Conservation (phyloP, 1,140 invertebrate genomes). For the Polypedilum pembai region DNA sequence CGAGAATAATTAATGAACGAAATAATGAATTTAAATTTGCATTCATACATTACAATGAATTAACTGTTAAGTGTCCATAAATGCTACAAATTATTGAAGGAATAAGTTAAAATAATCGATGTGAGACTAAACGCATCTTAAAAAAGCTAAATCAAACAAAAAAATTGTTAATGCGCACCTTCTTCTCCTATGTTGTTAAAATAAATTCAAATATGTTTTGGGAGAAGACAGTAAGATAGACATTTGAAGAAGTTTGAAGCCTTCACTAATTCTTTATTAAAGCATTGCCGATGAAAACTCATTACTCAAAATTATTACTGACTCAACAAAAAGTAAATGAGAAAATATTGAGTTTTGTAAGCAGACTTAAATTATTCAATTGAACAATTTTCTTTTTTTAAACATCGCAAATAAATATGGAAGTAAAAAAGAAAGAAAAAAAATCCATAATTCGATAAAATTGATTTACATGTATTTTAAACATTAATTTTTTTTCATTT, state of each 20-base stretch:
- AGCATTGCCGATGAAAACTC: not conserved
- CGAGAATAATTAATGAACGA: no score
- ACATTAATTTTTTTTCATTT: no score
- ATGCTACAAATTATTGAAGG: not conserved
- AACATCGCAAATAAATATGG: no score
- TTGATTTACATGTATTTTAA: no score
- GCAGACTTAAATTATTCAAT: no score
- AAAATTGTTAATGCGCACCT: slow-evolving; percentile 12
- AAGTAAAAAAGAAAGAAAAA: no score
- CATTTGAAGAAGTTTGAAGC: not conserved
- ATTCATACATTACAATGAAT: not conserved
- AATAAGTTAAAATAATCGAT: not conserved
- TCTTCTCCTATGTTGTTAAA: not conserved
- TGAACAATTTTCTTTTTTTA: no score
- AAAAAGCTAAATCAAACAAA: not conserved
- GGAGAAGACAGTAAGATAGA: no score
- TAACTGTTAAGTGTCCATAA: slow-evolving; percentile 1
- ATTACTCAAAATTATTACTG: slow-evolving; percentile 14
- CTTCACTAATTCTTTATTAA: not conserved
- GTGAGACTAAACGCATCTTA: not conserved
- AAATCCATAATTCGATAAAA: no score
- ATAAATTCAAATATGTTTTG: no score
- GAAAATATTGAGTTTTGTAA: no score
- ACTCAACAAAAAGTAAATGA: no score
- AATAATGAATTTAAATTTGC: not conserved